Base-by-base conservation (phyloP, 2,113 vertebrate genomes). In the Vombatus ursinus region DNA sequence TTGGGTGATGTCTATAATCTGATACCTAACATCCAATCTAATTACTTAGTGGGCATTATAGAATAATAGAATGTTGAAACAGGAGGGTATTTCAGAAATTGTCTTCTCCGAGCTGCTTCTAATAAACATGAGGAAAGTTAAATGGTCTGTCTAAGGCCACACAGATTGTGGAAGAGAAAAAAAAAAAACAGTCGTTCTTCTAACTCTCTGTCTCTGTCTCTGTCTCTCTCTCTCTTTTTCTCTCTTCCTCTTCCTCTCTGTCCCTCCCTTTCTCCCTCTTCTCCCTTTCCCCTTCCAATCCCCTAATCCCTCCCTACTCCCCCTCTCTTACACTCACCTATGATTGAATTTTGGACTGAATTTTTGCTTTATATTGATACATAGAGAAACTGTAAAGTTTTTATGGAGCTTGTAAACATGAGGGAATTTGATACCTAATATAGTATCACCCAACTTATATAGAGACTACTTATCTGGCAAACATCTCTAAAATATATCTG, bases 41-140 rank as follows among this genome's bases (percentile, higher is more conserved):
- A 94, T 96, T 92, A 50, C 89, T n/a, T 37, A 9, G 23, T 16
- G 23, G 8, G 23, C 49, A 77, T 84, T 44, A 7, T n/a, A 37
- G 28, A 51, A 84, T 61, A 48, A 84, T 25, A 44, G 61, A 51
- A 24, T 77, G 2, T 49, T n/a, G 50, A 48, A 92, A 23, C 9
- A 37, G 57, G 48, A n/a, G 50, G 54, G 2, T 5, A 3, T 91
- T 77, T 90, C 2, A 91, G 50, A 93, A 47, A 49, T 28, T n/a
- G 37, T 23, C 12, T 28, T 77, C 5, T 24, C 11, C 12, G 19
- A 37, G 7, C 7, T 11, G 25, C 22, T 94, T 25, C 23, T n/a
- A 89, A 89, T 19, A 90, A 50, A 92, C 51, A 92, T 57, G 50
- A 94, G 49, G 52, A 92, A 90, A 84, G n/a, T 84, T 68, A 84